phyloP scores from a whole-genome alignment of 2,888 invertebrate species.

The Agrochola circellaris region DNA sequence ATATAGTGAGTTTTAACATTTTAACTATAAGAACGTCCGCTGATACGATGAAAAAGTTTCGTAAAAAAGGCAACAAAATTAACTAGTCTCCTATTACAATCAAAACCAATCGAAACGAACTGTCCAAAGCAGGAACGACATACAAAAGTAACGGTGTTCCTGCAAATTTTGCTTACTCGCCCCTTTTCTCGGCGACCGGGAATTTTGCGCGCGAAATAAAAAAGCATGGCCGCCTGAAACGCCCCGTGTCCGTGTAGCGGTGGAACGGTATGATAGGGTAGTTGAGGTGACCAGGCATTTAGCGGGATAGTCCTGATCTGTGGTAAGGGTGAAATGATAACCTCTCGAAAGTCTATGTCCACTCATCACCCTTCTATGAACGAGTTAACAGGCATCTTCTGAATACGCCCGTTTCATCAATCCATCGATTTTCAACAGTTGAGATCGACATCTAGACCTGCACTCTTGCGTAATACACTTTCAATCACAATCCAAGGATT shows the following conservation, averaged over 20 bases:
- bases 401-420: not conserved
- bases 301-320: not conserved
- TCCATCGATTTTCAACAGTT: not conserved
- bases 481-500: too few species aligned
- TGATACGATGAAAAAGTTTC: not conserved
- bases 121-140: conserved; percentile 14
- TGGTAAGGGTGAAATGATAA: not conserved
- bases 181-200: conserved; percentile 36
- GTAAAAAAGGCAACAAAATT: not conserved
- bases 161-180: conserved; percentile 54
- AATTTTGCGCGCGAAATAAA: conserved; percentile 48
- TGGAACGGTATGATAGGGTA: conserved; percentile 30
- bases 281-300: conserved; percentile 28
- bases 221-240: conserved; percentile 51
- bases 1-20: not conserved
- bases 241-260: conserved; percentile 30
- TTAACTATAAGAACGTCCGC: not conserved
- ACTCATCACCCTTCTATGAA: too few species aligned
- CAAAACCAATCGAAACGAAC: conserved; percentile 29
- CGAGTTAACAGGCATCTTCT: not conserved
- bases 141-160: conserved; percentile 32
- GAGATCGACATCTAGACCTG: not conserved
- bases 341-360: too few species aligned
- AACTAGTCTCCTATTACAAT: conserved; percentile 3
- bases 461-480: too few species aligned